phyloP scores from a whole-genome alignment of 1,140 invertebrate species.

The Stenopsyche tienmushanensis region DNA sequence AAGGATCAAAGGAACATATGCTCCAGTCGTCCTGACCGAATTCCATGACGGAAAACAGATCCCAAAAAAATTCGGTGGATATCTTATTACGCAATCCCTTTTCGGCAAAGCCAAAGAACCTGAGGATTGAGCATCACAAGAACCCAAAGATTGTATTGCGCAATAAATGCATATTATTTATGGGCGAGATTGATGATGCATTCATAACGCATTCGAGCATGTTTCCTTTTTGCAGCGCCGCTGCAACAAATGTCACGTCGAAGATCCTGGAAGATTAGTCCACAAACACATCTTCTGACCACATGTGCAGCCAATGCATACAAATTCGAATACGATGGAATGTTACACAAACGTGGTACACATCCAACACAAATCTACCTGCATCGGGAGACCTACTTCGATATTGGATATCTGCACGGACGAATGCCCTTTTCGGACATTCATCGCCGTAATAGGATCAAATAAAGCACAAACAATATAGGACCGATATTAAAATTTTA shows the following conservation, averaged over 20 bases:
- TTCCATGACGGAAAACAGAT: constrained; percentile 1
- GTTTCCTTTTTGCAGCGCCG: background rate
- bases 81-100: background rate
- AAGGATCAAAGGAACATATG: no score
- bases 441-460: no score
- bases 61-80: background rate
- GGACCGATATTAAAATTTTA: no score
- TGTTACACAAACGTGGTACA: background rate
- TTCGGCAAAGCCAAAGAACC: background rate
- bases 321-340: background rate
- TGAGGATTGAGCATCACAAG: background rate
- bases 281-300: background rate
- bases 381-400: no score
- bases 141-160: no score
- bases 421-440: no score
- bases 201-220: background rate
- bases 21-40: no score
- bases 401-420: no score
- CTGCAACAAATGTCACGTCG: background rate
- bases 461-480: no score
- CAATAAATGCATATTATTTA: no score
- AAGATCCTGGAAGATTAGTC: constrained; percentile 7
- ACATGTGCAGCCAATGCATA: constrained; percentile 6
- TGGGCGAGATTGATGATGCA: no score
- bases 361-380: no score